These are phyloP conservation scores for Eupithecia subumbrata DNA, from an alignment of 2,888 invertebrate species.

Conservation along the genomic window DNA sequence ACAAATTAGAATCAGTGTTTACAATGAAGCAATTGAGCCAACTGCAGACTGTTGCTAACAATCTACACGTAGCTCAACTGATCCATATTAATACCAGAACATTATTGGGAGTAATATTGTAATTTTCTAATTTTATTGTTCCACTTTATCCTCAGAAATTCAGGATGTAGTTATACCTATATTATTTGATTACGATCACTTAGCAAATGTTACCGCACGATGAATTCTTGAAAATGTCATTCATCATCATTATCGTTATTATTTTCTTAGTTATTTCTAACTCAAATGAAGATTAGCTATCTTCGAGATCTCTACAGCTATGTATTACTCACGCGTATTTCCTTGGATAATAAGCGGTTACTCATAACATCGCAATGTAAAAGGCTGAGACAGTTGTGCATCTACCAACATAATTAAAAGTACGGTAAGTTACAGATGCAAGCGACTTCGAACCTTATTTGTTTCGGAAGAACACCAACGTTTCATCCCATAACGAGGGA, in stretches of 20 bases:
- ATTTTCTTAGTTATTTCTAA: conserved; percentile 4
- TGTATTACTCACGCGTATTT: conserved; percentile 22
- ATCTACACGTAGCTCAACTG: too few relatives aligned
- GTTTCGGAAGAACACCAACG: too few relatives aligned
- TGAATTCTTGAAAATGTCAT: neutral
- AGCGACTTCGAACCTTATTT: too few relatives aligned
- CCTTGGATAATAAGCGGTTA: conserved; percentile 14
- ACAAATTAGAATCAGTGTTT: too few relatives aligned
- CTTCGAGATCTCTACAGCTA: neutral
- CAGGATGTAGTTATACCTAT: neutral
- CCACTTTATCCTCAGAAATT: neutral
- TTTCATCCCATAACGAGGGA: too few relatives aligned
- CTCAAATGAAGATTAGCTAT: neutral
- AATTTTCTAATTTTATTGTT: too few relatives aligned
- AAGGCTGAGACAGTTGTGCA: conserved; percentile 2
- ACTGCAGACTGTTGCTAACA: too few relatives aligned
- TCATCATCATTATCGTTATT: neutral
- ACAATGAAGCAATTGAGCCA: too few relatives aligned
- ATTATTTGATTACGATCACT: neutral
- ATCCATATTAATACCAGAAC: too few relatives aligned
- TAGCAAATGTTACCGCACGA: neutral
- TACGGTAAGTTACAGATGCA: neutral
- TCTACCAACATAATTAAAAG: neutral
- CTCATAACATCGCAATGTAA: conserved; percentile 1
- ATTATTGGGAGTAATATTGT: too few relatives aligned